phyloP scores from a whole-genome alignment of 2,888 invertebrate species.

The Leptinotarsa rubiginosa region DNA sequence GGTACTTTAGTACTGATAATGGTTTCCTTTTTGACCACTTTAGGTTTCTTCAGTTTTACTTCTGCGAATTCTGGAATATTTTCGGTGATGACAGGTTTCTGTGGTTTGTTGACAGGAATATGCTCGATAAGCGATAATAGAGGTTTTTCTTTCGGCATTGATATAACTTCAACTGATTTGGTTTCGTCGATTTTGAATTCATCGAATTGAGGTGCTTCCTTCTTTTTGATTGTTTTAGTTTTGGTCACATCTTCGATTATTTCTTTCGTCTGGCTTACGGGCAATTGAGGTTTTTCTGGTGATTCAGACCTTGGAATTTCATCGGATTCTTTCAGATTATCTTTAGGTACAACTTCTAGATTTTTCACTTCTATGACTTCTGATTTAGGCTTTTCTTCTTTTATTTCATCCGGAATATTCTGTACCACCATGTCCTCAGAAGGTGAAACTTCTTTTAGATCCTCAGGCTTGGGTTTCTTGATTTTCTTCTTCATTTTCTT shows the following conservation, averaged over 20 bases:
- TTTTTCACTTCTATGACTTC: slow-evolving; percentile 34
- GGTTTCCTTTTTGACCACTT: slow-evolving; percentile 53
- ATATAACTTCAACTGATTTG: slow-evolving; percentile 45
- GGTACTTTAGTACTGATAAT: slow-evolving; percentile 67
- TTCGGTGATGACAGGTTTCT: slow-evolving; percentile 72
- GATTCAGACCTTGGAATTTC: slow-evolving; percentile 20
- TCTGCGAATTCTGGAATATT: slow-evolving; percentile 72
- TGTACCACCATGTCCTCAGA: slow-evolving; percentile 53
- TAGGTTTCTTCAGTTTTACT: slow-evolving; percentile 71
- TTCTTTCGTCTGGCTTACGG: slow-evolving; percentile 23
- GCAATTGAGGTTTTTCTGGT: neutral
- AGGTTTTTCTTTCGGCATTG: slow-evolving; percentile 49
- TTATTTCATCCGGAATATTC: slow-evolving; percentile 58
- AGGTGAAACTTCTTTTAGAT: slow-evolving; percentile 51
- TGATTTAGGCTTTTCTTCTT: slow-evolving; percentile 50
- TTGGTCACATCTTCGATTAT: slow-evolving; percentile 40
- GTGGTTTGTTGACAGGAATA: slow-evolving; percentile 63
- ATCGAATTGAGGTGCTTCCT: slow-evolving; percentile 24
- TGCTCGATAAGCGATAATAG: slow-evolving; percentile 50
- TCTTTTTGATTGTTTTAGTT: slow-evolving; percentile 29
- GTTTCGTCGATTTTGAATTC: slow-evolving; percentile 36
- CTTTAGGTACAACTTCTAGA: slow-evolving; percentile 44
- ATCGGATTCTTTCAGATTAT: slow-evolving; percentile 47
- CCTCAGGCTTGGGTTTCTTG: slow-evolving; percentile 48
- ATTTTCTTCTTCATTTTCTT: slow-evolving; percentile 53